Conservation (phyloP, 2,888 invertebrate species). For the Thera britannica region DNA sequence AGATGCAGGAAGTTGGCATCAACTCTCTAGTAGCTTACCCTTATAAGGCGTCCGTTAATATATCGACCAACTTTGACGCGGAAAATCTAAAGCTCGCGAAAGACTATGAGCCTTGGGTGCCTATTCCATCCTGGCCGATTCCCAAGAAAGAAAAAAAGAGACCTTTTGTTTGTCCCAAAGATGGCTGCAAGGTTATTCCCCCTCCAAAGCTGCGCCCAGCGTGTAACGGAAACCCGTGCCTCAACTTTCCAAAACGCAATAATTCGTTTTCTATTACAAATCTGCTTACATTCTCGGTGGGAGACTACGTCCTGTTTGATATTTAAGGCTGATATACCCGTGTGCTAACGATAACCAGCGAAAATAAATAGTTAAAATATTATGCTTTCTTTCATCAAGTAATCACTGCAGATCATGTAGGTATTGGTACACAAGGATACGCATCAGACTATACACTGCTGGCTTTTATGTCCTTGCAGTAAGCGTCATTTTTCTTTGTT, state of each 20-base stretch:
- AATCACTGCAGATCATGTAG: background rate
- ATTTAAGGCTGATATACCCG: conserved; percentile 27
- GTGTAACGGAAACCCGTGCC: conserved; percentile 54
- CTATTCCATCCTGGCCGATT: conserved; percentile 69
- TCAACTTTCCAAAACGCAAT: conserved; percentile 53
- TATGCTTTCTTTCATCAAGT: background rate
- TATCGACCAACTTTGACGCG: conserved; percentile 19
- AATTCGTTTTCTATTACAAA: conserved; percentile 41
- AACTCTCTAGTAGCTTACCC: conserved; percentile 17
- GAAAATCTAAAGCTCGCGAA: conserved; percentile 44
- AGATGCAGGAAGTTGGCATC: conserved; percentile 35
- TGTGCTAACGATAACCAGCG: conserved; percentile 53
- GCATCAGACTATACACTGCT: no score
- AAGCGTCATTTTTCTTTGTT: no score
- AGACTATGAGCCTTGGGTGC: conserved; percentile 68
- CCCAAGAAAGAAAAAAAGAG: conserved; percentile 47
- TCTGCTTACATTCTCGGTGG: conserved; percentile 3
- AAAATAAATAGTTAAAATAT: conserved; percentile 49
- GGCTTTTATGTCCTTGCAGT: no score
- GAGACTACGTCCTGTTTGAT: conserved; percentile 12
- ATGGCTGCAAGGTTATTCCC: conserved; percentile 58
- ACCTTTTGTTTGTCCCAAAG: conserved; percentile 56
- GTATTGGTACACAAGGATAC: no score
- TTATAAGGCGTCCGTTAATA: background rate
- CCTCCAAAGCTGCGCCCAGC: conserved; percentile 47